Evolutionary conservation across 2,888 invertebrate species (phyloP).

Genomic region (Luperina testacea): DNA sequence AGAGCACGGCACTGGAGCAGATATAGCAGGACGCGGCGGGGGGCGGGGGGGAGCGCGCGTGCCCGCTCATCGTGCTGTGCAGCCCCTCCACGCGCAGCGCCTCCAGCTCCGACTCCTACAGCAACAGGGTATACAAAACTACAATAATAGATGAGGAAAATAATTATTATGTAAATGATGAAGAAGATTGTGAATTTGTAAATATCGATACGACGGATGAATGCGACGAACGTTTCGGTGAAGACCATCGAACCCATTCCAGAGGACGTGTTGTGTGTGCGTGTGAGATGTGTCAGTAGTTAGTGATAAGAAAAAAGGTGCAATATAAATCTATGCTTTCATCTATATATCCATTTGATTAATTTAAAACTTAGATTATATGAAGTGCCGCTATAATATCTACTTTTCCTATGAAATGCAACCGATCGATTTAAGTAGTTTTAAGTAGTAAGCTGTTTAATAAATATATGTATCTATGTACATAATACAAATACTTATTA

Average conservation of each 20-base stretch:
- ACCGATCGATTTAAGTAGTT: slow-evolving; percentile 63
- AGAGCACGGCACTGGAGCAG: slow-evolving; percentile 80
- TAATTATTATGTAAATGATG: slow-evolving; percentile 75
- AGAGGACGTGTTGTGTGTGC: slow-evolving; percentile 79
- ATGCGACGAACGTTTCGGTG: slow-evolving; percentile 76
- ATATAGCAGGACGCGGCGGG: slow-evolving; percentile 83
- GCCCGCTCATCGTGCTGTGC: slow-evolving; percentile 84
- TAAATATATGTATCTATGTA: slow-evolving; percentile 39
- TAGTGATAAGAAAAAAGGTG: slow-evolving; percentile 77
- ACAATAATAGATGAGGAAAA: slow-evolving; percentile 80
- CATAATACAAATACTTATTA: slow-evolving; percentile 40
- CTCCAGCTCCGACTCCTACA: slow-evolving; percentile 80
- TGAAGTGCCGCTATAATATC: slow-evolving; percentile 60
- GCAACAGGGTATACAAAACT: slow-evolving; percentile 87
- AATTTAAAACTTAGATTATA: slow-evolving; percentile 48
- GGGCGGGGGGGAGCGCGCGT: slow-evolving; percentile 57
- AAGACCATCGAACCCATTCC: slow-evolving; percentile 83
- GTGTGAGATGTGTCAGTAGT: slow-evolving; percentile 72
- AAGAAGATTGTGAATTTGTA: slow-evolving; percentile 79
- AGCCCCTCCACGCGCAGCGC: slow-evolving; percentile 82
- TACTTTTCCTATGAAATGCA: slow-evolving; percentile 66
- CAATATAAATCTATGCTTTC: slow-evolving; percentile 71
- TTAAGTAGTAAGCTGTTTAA: slow-evolving; percentile 58
- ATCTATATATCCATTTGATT: slow-evolving; percentile 51
- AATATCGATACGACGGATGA: slow-evolving; percentile 78